Base-by-base conservation (phyloP, 2,113 vertebrate genomes). In the Oceanodroma tethys region DNA sequence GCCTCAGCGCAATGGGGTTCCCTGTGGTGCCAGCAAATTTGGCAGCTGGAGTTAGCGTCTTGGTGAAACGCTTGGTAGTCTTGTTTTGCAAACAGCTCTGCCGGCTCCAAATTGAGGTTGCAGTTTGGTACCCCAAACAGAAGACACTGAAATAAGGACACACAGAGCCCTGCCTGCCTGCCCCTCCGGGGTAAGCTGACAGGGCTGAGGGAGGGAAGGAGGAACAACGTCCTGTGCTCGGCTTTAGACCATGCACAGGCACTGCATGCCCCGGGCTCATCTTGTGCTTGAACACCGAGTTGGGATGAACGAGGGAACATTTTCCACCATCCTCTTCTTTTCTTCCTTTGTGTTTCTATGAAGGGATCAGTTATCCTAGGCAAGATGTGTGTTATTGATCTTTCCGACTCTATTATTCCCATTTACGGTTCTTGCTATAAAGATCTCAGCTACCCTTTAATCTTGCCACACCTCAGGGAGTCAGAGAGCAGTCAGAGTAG, bases 391-490 rank as follows among this genome's bases (percentile, higher is more conserved):
- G 58, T 5, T 81, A 90, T 26, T 88, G 71, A 93, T 86, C 67
- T 71, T 86, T 74, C 72, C 19, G 22, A 58, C 52, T 50, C 74
- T 65, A 26, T 85, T 48, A 60, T 74, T 29, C 34, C 52, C 47
- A 45, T 71, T 42, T 95, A 45, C 4, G 1, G 66, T 15, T 75
- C 59, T 90, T 32, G 50, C 71, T 90, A 15, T 55, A 45, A 88
- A 78, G 79, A 74, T 83, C 90, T 84, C 66, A 19, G 74, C 74
- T 83, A 45, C 38, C 13, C 59, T 94, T 95, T 95, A 75, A 93
- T 90, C 88, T 86, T 81, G 59, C 75, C 86, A 86, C 88, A 88
- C 72, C 79, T 95, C 94, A 62, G 45, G 23, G 6, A 83, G 45
- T 56, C 62, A 60, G 78, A 74, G 26, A 84, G 27, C 38, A 80